Percentiles rank a stretch among this genome's conserved stretches.
These are phyloP conservation scores for Chanos chanos DNA, from an alignment of 2,797 vertebrate genomes.

Conservation along the genomic window DNA sequence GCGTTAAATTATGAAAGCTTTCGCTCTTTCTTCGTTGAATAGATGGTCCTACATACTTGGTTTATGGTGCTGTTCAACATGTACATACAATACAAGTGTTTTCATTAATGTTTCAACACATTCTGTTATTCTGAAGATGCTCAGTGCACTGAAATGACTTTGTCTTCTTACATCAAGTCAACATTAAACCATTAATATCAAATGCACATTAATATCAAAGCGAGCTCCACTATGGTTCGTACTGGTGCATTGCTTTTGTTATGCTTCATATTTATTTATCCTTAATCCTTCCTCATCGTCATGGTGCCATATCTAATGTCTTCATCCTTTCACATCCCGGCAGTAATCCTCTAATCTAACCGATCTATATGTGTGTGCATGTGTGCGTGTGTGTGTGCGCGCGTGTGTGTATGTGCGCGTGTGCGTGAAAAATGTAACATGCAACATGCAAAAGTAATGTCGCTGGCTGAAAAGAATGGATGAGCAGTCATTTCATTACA, in stretches of 20 bases:
- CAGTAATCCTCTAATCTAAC: constrained; percentile 21
- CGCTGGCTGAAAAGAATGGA: constrained; percentile 1
- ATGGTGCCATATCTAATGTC: background rate
- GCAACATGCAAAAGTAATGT: background rate
- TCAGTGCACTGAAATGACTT: background rate
- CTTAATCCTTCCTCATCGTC: background rate
- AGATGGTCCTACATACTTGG: too few relatives aligned
- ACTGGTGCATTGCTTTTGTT: background rate
- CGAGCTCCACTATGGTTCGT: background rate
- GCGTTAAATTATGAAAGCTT: constrained; percentile 5
- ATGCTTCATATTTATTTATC: background rate
- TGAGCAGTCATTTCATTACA: background rate
- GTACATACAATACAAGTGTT: background rate
- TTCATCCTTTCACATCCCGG: constrained; percentile 10
- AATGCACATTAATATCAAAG: constrained; percentile 11
- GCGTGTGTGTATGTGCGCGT: background rate
- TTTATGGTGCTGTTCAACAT: background rate
- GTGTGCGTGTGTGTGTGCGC: background rate
- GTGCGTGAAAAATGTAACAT: too few relatives aligned
- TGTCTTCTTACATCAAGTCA: background rate
- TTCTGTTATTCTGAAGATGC: background rate
- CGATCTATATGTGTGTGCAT: background rate
- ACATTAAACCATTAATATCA: constrained; percentile 18
- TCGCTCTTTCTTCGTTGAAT: background rate
- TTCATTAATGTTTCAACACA: background rate